Evolutionary conservation across 2,888 invertebrate genomes (phyloP).

Genomic region (Agrotis puta): DNA sequence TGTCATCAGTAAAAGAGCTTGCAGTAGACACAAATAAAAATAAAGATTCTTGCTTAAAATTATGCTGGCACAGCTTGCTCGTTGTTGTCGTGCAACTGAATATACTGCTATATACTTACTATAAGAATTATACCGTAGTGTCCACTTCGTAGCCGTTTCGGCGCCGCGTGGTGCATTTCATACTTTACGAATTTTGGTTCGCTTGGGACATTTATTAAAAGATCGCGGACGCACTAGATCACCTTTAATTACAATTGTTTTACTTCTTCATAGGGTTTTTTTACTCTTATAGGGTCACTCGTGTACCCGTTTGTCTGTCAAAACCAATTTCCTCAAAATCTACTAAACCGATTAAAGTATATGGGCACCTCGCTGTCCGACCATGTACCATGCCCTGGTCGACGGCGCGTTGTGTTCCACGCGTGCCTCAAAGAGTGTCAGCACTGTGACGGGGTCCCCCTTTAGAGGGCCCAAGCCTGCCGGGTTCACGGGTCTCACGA

Average conservation of each 20-base stretch:
- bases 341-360: too few species aligned
- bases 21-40: constrained; percentile 4
- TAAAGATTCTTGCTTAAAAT: constrained; percentile 46
- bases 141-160: constrained; percentile 45
- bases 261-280: background rate
- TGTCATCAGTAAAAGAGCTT: background rate
- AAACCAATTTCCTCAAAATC: background rate
- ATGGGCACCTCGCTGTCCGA: too few species aligned
- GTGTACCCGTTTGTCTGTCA: background rate
- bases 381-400: too few species aligned
- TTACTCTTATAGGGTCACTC: background rate
- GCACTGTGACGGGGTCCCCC: too few species aligned
- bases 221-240: too few species aligned
- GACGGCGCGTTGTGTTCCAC: too few species aligned
- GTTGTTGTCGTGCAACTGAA: constrained; percentile 60
- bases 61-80: constrained; percentile 66
- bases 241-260: background rate
- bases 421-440: too few species aligned
- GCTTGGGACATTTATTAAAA: background rate
- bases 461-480: too few species aligned
- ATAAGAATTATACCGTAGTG: constrained; percentile 54
- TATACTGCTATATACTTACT: constrained; percentile 25
- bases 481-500: too few species aligned
- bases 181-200: constrained; percentile 7
- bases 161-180: constrained; percentile 42